These are phyloP conservation scores for Megastigmus dorsalis DNA, from an alignment of 2,888 invertebrate genomes.

Conservation along the genomic window DNA sequence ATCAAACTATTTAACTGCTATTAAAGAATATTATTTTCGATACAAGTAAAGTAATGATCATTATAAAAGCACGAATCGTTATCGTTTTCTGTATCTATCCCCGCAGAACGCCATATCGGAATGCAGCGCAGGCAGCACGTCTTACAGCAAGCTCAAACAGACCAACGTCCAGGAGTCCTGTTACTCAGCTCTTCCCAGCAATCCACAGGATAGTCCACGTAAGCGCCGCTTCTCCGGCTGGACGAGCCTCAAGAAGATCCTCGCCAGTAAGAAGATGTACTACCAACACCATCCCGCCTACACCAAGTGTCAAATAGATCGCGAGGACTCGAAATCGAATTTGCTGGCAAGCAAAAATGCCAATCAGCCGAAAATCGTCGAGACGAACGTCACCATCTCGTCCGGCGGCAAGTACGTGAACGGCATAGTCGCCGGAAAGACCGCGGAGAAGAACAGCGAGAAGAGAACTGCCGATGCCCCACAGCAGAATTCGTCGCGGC, in stretches of 20 bases:
- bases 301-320: slow-evolving; percentile 67
- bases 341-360: slow-evolving; percentile 63
- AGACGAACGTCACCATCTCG: slow-evolving; percentile 75
- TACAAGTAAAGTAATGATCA: too few relatives aligned
- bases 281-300: slow-evolving; percentile 58
- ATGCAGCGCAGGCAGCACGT: slow-evolving; percentile 50
- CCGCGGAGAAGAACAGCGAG: slow-evolving; percentile 1
- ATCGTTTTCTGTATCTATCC: too few relatives aligned
- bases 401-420: slow-evolving; percentile 67
- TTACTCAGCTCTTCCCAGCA: slow-evolving; percentile 32
- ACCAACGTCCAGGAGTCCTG: slow-evolving; percentile 74
- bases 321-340: slow-evolving; percentile 70
- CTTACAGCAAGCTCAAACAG: slow-evolving; percentile 73
- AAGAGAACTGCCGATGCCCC: neutral
- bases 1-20: too few relatives aligned
- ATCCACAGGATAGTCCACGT: slow-evolving; percentile 57
- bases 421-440: slow-evolving; percentile 56
- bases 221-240: slow-evolving; percentile 73
- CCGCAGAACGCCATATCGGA: slow-evolving; percentile 80
- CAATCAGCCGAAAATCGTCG: slow-evolving; percentile 62
- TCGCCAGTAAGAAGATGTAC: slow-evolving; percentile 67
- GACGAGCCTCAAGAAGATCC: slow-evolving; percentile 76
- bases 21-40: too few relatives aligned
- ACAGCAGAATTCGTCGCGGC: slow-evolving; percentile 56
- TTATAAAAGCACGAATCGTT: too few relatives aligned